Evolutionary conservation across 1,140 invertebrate genomes (phyloP).

Genomic region (Contarinia nasturtii): DNA sequence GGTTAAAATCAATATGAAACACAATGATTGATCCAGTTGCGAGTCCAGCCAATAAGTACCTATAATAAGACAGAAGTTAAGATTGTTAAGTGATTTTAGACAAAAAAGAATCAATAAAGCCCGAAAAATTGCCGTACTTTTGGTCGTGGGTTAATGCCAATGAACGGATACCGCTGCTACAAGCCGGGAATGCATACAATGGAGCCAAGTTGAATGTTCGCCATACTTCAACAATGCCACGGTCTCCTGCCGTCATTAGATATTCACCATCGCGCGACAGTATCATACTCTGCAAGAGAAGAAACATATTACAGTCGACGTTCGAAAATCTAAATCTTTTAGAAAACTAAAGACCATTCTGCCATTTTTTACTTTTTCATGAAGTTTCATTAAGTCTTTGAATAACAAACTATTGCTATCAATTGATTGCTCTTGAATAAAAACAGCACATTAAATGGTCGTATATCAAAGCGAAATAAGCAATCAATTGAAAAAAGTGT

Average conservation of each 20-base stretch:
- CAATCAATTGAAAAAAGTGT: too few relatives aligned
- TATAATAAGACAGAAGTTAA: slow-evolving; percentile 28
- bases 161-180: slow-evolving; percentile 82
- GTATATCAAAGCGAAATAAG: too few relatives aligned
- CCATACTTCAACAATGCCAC: slow-evolving; percentile 95
- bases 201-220: slow-evolving; percentile 90
- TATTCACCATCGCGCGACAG: slow-evolving; percentile 96
- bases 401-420: too few relatives aligned
- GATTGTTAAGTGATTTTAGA: too few relatives aligned
- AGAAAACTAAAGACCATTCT: too few relatives aligned
- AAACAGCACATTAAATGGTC: too few relatives aligned
- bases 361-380: too few relatives aligned
- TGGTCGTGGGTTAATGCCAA: slow-evolving; percentile 92
- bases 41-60: slow-evolving; percentile 88
- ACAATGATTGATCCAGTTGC: slow-evolving; percentile 94
- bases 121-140: slow-evolving; percentile 52
- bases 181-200: slow-evolving; percentile 91
- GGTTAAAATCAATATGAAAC: slow-evolving; percentile 98
- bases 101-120: not conserved
- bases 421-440: too few relatives aligned
- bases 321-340: too few relatives aligned
- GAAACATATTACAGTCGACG: too few relatives aligned
- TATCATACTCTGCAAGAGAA: slow-evolving; percentile 62
- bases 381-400: too few relatives aligned
- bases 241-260: slow-evolving; percentile 88